phyloP scores from a whole-genome alignment of 2,888 invertebrate genomes.

The Heliothis peltigera region DNA sequence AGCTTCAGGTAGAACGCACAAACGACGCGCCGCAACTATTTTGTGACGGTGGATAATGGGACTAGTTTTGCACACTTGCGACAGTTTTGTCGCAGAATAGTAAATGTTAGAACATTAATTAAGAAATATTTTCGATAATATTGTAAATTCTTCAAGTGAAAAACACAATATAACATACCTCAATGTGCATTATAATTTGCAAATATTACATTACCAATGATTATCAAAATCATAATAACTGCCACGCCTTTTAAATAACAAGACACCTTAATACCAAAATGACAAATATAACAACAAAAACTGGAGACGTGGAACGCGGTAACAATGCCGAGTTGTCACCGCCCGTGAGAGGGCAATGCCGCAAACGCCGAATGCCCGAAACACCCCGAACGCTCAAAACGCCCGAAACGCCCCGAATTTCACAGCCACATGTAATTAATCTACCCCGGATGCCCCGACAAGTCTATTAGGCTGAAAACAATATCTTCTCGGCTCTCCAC shows the following conservation, averaged over 20 bases:
- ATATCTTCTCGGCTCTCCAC: constrained; percentile 71
- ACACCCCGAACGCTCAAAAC: constrained; percentile 35
- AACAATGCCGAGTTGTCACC: constrained; percentile 79
- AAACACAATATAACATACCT: neutral
- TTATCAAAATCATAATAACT: constrained; percentile 5
- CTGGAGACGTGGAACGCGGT: constrained; percentile 70
- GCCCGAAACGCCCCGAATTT: constrained; percentile 51
- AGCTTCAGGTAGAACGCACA: constrained; percentile 60
- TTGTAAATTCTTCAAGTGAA: too few species aligned
- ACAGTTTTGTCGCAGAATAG: neutral
- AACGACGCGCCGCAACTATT: constrained; percentile 66
- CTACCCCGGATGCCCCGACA: constrained; percentile 73
- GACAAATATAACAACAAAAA: constrained; percentile 62
- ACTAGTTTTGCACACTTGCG: neutral
- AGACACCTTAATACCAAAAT: constrained; percentile 31
- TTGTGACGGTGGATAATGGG: constrained; percentile 1
- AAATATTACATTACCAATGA: too few species aligned
- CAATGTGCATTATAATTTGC: neutral
- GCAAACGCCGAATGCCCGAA: constrained; percentile 41
- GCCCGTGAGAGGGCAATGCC: constrained; percentile 51
- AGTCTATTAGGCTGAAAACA: constrained; percentile 80
- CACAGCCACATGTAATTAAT: constrained; percentile 76
- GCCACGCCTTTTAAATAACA: neutral
- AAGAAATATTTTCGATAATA: too few species aligned
- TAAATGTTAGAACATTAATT: too few species aligned